Conservation (phyloP, 2,888 invertebrate species). For the Dynastes hyllus region DNA sequence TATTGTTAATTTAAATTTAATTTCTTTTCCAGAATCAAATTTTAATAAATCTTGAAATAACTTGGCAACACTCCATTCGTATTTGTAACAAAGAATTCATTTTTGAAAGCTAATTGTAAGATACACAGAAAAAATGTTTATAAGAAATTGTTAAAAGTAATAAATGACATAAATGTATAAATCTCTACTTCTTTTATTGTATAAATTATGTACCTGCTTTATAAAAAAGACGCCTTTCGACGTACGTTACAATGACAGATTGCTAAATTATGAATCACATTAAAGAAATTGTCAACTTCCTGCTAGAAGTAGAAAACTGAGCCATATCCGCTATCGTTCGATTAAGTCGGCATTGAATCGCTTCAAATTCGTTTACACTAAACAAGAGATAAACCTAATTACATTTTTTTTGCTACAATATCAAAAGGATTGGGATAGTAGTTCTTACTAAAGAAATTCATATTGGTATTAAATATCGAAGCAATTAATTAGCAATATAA, state of each 20-base stretch:
- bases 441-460: slow-evolving; percentile 7
- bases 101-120: no score
- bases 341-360: not conserved
- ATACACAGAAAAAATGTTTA: not conserved
- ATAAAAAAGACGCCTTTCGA: slow-evolving; percentile 9
- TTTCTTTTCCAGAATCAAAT: no score
- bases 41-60: no score
- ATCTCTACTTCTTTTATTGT: not conserved
- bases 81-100: no score
- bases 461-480: slow-evolving; percentile 22
- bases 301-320: slow-evolving; percentile 18
- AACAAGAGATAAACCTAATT: slow-evolving; percentile 20
- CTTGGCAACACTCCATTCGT: no score
- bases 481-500: slow-evolving; percentile 29
- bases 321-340: slow-evolving; percentile 30
- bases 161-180: not conserved
- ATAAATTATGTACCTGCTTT: not conserved
- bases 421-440: not conserved
- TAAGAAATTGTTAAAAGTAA: not conserved
- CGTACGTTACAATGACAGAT: slow-evolving; percentile 16
- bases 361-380: slow-evolving; percentile 1
- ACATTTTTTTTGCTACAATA: not conserved
- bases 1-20: no score
- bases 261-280: slow-evolving; percentile 37
- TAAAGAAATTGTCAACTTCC: slow-evolving; percentile 41